These are phyloP conservation scores for Caenorhabditis sp. DNA, from an alignment of 2,888 invertebrate species.

Conservation along the genomic window DNA sequence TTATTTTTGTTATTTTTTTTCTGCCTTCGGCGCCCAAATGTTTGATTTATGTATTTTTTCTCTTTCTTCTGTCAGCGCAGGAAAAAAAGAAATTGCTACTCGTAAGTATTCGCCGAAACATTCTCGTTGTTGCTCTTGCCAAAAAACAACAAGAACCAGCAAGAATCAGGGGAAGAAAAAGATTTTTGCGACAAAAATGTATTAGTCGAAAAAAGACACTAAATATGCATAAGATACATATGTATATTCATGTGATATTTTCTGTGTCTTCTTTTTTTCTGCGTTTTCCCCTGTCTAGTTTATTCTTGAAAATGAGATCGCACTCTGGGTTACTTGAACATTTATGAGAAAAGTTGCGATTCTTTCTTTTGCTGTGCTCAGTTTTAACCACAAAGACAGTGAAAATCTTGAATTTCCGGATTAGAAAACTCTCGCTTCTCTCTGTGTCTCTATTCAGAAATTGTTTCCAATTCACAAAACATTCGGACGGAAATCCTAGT, in stretches of 20 bases:
- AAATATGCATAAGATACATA: slow-evolving; percentile 43
- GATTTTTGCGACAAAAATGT: too few relatives aligned
- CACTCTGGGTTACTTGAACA: not conserved
- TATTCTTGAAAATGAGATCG: not conserved
- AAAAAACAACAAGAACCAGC: too few relatives aligned
- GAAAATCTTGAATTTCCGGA: not conserved
- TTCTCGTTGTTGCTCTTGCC: too few relatives aligned
- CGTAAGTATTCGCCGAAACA: not conserved
- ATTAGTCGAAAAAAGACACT: slow-evolving; percentile 8
- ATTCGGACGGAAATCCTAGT: not conserved
- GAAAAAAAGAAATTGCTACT: slow-evolving; percentile 8
- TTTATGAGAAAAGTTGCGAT: not conserved
- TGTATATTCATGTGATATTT: slow-evolving; percentile 21
- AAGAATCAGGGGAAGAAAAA: too few relatives aligned
- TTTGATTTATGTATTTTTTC: slow-evolving; percentile 1
- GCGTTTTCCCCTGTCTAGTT: not conserved
- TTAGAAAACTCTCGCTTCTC: not conserved
- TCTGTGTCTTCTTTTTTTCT: slow-evolving; percentile 5
- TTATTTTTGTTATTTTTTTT: slow-evolving; percentile 12
- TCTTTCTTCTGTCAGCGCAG: not conserved
- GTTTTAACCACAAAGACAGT: too few relatives aligned
- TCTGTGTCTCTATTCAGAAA: not conserved
- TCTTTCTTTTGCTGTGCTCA: not conserved
- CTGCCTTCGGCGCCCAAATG: not conserved
- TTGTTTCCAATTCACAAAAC: not conserved